A percentile compares a stretch with the other conserved stretches of the same genome.
Conservation (phyloP, 2,888 invertebrate species). For the Empis stercorea region DNA sequence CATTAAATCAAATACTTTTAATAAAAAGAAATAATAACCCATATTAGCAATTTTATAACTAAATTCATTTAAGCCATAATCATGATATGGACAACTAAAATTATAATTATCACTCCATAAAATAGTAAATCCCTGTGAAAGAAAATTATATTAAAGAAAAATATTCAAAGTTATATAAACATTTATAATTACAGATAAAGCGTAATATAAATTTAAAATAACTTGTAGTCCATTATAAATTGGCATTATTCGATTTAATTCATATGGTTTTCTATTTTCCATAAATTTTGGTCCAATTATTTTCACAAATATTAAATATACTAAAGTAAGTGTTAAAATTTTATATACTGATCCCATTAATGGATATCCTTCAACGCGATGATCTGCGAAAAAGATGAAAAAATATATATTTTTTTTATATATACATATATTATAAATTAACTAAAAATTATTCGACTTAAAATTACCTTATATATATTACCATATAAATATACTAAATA, state of each 20-base stretch:
- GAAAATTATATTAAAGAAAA: not conserved
- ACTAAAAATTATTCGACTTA: too few relatives aligned
- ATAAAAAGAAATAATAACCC: slow-evolving; percentile 43
- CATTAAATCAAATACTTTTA: slow-evolving; percentile 49
- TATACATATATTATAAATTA: too few relatives aligned
- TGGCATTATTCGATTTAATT: slow-evolving; percentile 47
- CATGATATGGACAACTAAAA: not conserved
- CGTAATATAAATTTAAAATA: slow-evolving; percentile 33
- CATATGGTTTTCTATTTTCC: slow-evolving; percentile 48
- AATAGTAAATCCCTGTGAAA: not conserved
- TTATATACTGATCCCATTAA: slow-evolving; percentile 53
- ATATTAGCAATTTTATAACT: not conserved
- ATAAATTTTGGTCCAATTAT: slow-evolving; percentile 57
- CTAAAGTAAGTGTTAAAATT: slow-evolving; percentile 38
- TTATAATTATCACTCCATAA: not conserved
- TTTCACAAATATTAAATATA: slow-evolving; percentile 55
- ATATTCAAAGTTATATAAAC: not conserved
- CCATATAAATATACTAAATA: too few relatives aligned
- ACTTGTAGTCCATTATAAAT: slow-evolving; percentile 56
- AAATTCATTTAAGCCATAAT: not conserved
- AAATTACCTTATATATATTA: too few relatives aligned
- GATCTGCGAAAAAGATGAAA: slow-evolving; percentile 36
- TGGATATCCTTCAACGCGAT: slow-evolving; percentile 48
- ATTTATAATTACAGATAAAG: not conserved
- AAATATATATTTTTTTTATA: too few relatives aligned